These are phyloP conservation scores for Tetramorium bicarinatum DNA, from an alignment of 2,888 invertebrate species.

Conservation along the genomic window DNA sequence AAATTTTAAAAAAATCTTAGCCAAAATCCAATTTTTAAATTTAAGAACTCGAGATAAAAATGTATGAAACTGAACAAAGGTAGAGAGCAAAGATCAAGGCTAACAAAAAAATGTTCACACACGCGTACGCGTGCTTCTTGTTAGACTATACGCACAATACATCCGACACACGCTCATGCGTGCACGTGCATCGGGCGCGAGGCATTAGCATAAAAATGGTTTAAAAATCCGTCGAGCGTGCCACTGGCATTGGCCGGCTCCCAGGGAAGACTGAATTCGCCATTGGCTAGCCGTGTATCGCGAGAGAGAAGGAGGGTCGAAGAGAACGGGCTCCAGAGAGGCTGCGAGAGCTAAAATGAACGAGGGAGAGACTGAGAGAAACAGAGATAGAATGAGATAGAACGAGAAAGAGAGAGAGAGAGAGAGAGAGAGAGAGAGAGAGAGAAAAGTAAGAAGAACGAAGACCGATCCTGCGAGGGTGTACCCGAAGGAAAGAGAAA, in stretches of 20 bases:
- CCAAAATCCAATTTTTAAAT: background rate
- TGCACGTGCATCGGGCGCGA: slow-evolving; percentile 61
- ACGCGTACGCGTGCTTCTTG: slow-evolving; percentile 24
- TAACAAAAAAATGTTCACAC: slow-evolving; percentile 26
- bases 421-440: slow-evolving; percentile 24
- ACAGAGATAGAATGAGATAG: slow-evolving; percentile 7
- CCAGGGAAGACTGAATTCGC: slow-evolving; percentile 50
- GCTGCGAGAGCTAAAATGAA: slow-evolving; percentile 56
- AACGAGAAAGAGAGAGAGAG: too few relatives aligned
- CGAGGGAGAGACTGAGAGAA: slow-evolving; percentile 27
- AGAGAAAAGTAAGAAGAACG: background rate
- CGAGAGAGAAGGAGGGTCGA: slow-evolving; percentile 34
- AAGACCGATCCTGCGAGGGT: slow-evolving; percentile 58
- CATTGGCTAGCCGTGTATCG: slow-evolving; percentile 60
- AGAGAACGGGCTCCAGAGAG: slow-evolving; percentile 54
- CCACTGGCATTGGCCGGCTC: slow-evolving; percentile 66
- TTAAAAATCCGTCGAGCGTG: slow-evolving; percentile 74
- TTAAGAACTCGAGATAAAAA: background rate
- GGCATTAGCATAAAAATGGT: slow-evolving; percentile 81
- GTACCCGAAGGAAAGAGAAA: slow-evolving; percentile 52
- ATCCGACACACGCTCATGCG: slow-evolving; percentile 13
- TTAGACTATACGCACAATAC: slow-evolving; percentile 27
- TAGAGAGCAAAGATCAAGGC: slow-evolving; percentile 6
- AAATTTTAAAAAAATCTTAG: background rate
- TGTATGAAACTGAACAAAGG: background rate